Conservation (phyloP, 2,113 vertebrate genomes). For the Charina bottae region DNA sequence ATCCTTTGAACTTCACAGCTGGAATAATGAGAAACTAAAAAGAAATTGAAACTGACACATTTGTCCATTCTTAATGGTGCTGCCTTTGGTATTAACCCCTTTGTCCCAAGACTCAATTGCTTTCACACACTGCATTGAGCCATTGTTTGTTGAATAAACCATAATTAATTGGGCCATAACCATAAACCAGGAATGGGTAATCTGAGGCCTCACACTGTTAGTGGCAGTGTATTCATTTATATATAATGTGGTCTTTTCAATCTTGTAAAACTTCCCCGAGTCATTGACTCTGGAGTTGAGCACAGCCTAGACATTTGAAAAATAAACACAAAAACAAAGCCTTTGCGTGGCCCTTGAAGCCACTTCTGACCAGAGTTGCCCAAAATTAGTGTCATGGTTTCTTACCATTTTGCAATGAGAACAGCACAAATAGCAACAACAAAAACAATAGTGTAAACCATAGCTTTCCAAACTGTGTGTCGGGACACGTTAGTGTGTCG, state of each 20-base stretch:
- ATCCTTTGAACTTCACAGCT: neutral
- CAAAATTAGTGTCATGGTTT: neutral
- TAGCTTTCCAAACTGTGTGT: too few relatives aligned
- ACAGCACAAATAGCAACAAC: neutral
- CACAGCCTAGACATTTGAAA: neutral
- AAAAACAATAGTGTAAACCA: neutral
- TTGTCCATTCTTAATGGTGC: neutral
- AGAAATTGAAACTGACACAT: neutral
- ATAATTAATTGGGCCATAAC: neutral
- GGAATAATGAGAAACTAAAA: constrained; percentile 1
- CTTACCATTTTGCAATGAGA: neutral
- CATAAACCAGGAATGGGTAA: neutral
- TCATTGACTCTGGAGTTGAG: neutral
- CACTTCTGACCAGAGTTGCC: neutral
- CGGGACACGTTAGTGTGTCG: too few relatives aligned
- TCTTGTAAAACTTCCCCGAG: neutral
- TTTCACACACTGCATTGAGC: neutral
- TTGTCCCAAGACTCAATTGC: neutral
- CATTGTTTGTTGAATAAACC: neutral
- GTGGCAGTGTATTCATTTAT: neutral
- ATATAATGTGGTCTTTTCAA: neutral
- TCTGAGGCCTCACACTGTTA: neutral
- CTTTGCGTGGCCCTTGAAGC: neutral
- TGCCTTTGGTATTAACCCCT: neutral
- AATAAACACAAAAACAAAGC: neutral